Conservation (phyloP, 2,888 invertebrate genomes). For the Scaptomyza polygonia region DNA sequence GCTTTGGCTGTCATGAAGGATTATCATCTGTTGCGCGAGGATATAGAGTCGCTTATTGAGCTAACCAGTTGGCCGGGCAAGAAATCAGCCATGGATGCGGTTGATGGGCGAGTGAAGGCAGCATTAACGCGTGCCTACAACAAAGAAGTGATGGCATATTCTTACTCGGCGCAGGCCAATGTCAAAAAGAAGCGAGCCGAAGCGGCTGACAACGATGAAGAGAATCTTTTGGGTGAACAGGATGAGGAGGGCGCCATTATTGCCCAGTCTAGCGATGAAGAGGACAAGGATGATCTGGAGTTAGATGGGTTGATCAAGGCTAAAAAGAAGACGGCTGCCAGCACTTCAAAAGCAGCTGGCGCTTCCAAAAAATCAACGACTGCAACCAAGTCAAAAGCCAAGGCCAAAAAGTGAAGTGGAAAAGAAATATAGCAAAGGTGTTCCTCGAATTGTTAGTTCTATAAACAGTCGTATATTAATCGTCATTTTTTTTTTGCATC, state of each 20-base stretch:
- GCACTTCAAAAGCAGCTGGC: constrained; percentile 55
- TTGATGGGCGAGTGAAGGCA: constrained; percentile 94
- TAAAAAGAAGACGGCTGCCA: constrained; percentile 73
- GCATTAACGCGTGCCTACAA: constrained; percentile 97
- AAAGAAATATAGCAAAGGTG: not conserved
- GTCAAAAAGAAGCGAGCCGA: constrained; percentile 87
- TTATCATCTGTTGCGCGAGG: constrained; percentile 95
- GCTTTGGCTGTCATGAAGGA: constrained; percentile 91
- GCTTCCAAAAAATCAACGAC: constrained; percentile 57
- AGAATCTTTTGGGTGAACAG: constrained; percentile 84
- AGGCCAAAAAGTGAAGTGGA: constrained; percentile 69
- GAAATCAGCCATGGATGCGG: constrained; percentile 89
- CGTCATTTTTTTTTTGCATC: not conserved
- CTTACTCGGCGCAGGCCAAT: constrained; percentile 89
- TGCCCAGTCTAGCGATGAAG: constrained; percentile 84
- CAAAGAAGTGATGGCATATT: constrained; percentile 91
- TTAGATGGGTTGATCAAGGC: constrained; percentile 91
- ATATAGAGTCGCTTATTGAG: constrained; percentile 95
- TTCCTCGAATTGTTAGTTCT: constrained; percentile 19
- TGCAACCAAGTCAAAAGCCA: constrained; percentile 59
- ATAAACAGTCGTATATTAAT: constrained; percentile 6
- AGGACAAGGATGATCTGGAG: constrained; percentile 87
- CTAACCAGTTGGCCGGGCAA: constrained; percentile 93
- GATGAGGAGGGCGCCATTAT: constrained; percentile 73
- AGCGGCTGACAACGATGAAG: constrained; percentile 83